Evolutionary conservation across 1,140 invertebrate species (phyloP), one percentile per base, ranked within the genome.

Genomic region (Parasteatoda tepidariorum): DNA sequence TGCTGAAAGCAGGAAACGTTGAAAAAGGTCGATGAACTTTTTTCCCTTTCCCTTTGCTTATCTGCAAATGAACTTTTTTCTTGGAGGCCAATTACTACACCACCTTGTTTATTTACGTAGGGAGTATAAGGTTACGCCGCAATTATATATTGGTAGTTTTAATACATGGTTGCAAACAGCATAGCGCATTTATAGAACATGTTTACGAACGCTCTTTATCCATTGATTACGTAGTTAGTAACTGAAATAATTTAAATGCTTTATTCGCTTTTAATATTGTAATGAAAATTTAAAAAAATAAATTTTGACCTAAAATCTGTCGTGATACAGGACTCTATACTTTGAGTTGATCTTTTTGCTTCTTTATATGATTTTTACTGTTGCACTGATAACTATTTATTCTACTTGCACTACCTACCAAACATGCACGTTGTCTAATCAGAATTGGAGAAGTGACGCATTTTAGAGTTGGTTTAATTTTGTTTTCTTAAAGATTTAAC

Each of bases 1-100:
- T 24, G 24, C 26, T 18, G 31, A 33, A 41, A 66, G 34, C 24
- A 54, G 62, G 41, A 64, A 76, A 11, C 61, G 11, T 5, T 5
- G 15, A 26, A 61, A 61, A 30, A 28, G 59, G 38, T 78, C 74
- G 61, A 78, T 28, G 62, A 78, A 64, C 74, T 66, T 73, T 48
- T 48, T 33, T n/a, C n/a, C 48, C 48, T 71, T 28, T n/a, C 28
- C 22, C 61, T 78, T 61, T 54, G 24, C 38, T 48, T 48, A 48
- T 48, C 38, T 48, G 9, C 4, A 6, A 2, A 9, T 18, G 9
- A 13, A 1, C 38, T 33, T 48, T 78, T 66, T 54, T 18, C 61
- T 33, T 18, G 13, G 41, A 75, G 62, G 57, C 57, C 74, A 57
- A 78, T 78, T 78, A 78, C 57, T 54, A 18, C 57, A 48, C 31